A percentile compares a stretch with the other conserved stretches of the same genome.
Evolutionary conservation across 2,888 invertebrate genomes (phyloP).

Genomic region (Gymnocheta viridis): DNA sequence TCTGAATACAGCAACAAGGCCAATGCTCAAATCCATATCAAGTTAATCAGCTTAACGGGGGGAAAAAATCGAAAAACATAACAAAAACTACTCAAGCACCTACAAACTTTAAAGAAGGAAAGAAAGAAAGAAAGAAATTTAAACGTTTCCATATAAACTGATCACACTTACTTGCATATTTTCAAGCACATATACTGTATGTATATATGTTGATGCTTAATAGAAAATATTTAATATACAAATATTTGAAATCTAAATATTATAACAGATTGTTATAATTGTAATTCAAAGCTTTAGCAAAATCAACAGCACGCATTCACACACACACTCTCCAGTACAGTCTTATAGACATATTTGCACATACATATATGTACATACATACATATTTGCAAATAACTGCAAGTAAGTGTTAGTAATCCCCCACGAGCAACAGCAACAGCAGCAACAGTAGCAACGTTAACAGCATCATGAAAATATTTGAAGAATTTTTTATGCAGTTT

Average conservation of each 20-base stretch:
- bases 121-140: not conserved
- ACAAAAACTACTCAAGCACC: not conserved
- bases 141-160: constrained; percentile 1
- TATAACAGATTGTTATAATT: constrained; percentile 61
- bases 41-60: constrained; percentile 46
- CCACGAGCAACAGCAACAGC: constrained; percentile 21
- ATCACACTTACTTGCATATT: not conserved
- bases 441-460: not conserved
- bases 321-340: not conserved
- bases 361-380: not conserved
- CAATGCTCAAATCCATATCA: constrained; percentile 37
- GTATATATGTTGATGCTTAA: constrained; percentile 19
- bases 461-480: constrained; percentile 37
- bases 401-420: constrained; percentile 54
- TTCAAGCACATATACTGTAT: not conserved
- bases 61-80: not conserved
- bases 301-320: constrained; percentile 37
- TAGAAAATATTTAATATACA: constrained; percentile 51
- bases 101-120: no score
- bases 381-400: constrained; percentile 4
- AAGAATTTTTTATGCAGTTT: constrained; percentile 31
- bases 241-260: constrained; percentile 60
- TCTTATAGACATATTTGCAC: not conserved
- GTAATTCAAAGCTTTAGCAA: constrained; percentile 49
- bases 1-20: constrained; percentile 45